Conservation (phyloP, 2,888 invertebrate species). For the Eristalis arbustorum region DNA sequence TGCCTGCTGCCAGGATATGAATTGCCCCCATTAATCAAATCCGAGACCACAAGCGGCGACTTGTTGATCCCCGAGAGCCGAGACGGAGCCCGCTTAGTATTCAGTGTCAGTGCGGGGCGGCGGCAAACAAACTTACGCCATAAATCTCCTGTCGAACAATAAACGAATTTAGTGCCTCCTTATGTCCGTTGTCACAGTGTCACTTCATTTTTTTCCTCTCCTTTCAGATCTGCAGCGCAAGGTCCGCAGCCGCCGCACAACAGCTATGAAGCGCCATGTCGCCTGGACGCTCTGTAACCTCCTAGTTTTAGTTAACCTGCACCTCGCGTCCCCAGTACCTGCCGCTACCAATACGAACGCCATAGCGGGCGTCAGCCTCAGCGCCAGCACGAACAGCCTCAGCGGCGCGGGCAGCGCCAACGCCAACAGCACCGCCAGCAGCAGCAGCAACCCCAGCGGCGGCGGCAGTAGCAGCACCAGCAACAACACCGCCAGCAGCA, state of each 20-base stretch:
- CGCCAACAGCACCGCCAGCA: conserved; percentile 35
- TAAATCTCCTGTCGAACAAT: conserved; percentile 54
- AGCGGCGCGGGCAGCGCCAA: conserved; percentile 11
- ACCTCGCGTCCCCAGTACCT: conserved; percentile 64
- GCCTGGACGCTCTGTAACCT: conserved; percentile 52
- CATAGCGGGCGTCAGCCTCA: conserved; percentile 43
- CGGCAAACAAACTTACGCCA: conserved; percentile 44
- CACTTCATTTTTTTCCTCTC: not conserved
- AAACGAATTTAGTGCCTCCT: conserved; percentile 42
- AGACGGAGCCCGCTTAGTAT: conserved; percentile 40
- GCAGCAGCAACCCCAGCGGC: conserved; percentile 49
- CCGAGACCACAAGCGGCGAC: conserved; percentile 53
- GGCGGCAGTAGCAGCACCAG: conserved; percentile 72
- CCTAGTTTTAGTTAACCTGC: conserved; percentile 52
- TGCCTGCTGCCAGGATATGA: conserved; percentile 36
- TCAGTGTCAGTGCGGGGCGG: conserved; percentile 40
- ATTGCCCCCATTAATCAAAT: conserved; percentile 66
- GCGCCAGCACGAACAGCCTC: conserved; percentile 43
- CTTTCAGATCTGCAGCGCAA: conserved; percentile 39
- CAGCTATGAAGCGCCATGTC: conserved; percentile 57
- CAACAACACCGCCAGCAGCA: conserved; percentile 68
- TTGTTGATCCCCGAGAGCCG: conserved; percentile 51
- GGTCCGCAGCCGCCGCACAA: not conserved
- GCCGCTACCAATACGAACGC: conserved; percentile 48
- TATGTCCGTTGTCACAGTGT: not conserved